Evolutionary conservation across 2,888 invertebrate genomes (phyloP), one percentile per base, ranked within the genome.

Genomic region (Agonopterix alstromeriana): DNA sequence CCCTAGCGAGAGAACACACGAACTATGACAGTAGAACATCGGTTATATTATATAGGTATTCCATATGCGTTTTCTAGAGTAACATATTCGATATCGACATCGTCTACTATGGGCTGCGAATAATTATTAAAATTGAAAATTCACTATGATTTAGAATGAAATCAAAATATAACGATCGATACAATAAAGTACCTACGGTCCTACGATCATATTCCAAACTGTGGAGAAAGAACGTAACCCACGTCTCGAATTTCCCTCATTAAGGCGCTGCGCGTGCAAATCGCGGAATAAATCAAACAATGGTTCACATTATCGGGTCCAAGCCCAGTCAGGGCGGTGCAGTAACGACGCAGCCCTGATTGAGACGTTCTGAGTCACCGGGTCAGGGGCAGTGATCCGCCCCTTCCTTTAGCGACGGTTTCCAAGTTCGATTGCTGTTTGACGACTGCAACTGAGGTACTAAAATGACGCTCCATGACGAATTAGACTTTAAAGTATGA

Each of bases 311-410:
- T 44, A 48, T 44, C 44, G 48, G 36, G 35, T 65, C 65, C 65
- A 53, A 57, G 62, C 63, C 61, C 65, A 63, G 64, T 67, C 55
- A 55, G 52, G 48, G 51, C 45, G 48, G 49, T 45, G 47, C 45
- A 38, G 36, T 53, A 57, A 55, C 57, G 62, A 56, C 55, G 57
- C 56, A 48, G 56, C 53, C 64, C 63, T 67, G 77, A 82, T 83
- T 79, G 82, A 83, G 82, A 73, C 72, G 71, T 75, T 63, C 63
- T 64, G 70, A 80, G 83, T 80, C 81, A 83, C 79, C 69, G 66
- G 83, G 84, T 85, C 84, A 84, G 76, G 80, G 80, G 78, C 68
- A 27, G 67, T 72, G 73, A 72, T 71, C 74, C 77, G 67, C 79
- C 78, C 74, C 70, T 60, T 68, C 63, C 56, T 65, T 75, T 70